A percentile compares a stretch with the other conserved stretches of the same genome.
Conservation (phyloP, 2,797 vertebrate species). For the Eutrigla gurnardus region DNA sequence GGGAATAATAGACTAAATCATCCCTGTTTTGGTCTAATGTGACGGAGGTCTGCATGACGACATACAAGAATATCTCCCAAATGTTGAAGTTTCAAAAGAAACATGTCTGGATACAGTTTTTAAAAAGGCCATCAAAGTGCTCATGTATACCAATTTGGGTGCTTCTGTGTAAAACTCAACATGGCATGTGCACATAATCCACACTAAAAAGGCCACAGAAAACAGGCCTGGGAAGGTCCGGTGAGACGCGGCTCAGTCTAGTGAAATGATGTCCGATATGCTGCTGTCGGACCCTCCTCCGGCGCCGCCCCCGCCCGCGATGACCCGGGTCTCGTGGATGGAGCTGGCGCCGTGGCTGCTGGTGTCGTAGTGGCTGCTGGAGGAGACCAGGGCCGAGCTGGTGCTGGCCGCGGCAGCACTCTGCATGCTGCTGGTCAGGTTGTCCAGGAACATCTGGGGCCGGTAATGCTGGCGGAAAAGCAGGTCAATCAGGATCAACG, state of each 20-base stretch:
- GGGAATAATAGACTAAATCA: neutral
- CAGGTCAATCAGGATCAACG: neutral
- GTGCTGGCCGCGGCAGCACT: constrained; percentile 87
- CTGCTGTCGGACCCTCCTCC: constrained; percentile 78
- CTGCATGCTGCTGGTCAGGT: constrained; percentile 90
- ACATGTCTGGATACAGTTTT: neutral
- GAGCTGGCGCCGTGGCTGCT: constrained; percentile 81
- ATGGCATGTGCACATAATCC: constrained; percentile 4
- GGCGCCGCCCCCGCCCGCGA: constrained; percentile 79
- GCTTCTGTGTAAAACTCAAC: constrained; percentile 13
- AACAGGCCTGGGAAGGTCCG: constrained; percentile 45
- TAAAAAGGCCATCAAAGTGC: constrained; percentile 20
- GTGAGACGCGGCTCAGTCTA: constrained; percentile 85
- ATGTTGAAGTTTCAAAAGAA: neutral
- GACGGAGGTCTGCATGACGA: neutral
- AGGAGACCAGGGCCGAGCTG: constrained; percentile 87
- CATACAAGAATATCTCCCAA: neutral
- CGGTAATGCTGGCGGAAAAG: constrained; percentile 91
- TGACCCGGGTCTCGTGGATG: constrained; percentile 87
- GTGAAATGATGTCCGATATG: constrained; percentile 92
- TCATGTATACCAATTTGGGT: constrained; percentile 19
- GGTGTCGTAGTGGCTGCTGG: constrained; percentile 89
- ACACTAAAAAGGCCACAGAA: constrained; percentile 34
- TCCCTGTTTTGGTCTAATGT: neutral
- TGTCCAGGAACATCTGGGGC: constrained; percentile 96